Base-by-base conservation (phyloP, 2,797 vertebrate species). In the Kryptolebias ocellatus region DNA sequence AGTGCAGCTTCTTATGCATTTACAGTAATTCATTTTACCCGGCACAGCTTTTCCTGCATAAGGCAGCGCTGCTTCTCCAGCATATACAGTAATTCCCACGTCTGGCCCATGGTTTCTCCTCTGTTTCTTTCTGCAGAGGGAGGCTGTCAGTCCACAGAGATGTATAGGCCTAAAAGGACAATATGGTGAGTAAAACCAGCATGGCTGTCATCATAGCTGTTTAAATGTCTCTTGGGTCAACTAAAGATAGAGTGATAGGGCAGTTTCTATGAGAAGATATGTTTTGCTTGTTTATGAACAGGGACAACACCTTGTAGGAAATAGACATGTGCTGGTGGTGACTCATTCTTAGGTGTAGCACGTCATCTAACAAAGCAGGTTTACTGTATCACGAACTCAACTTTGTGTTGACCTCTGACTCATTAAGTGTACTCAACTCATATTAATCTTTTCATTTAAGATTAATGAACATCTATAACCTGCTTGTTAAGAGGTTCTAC, bases 401-500 rank as follows among this genome's bases (percentile, higher is more conserved):
- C 57, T 42, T 18, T 18, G 9, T 18, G 17, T 60, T 69, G 28
- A 72, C 53, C 67, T 75, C 55, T 39, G 53, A 37, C 20, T 17
- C 42, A 47, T 6, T 24, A 45, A 57, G 11, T 66, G n/a, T 0
- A 12, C 51, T 10, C 7, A 9, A 7, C 8, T 46, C 44, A 17
- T 16, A 34, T 1, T 34, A 34, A 4, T 34, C 7, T 34, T 34
- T 7, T 34, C 31, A 4, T 46, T 46, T 46, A 16, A 14, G 31
- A 17, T 39, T 47, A 27, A 2, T 24, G 52, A 44, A 61, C 9
- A 3, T 34, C 16, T 15, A 18, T 37, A 54, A 7, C 11, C 42
- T 52, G 62, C 70, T 77, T 75, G 68, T 76, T 70, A 44, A 65
- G 37, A 37, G 18, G 18, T 60, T 53, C 8, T 31, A 42, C n/a